Evolutionary conservation across 2,888 invertebrate genomes (phyloP), one percentile per base, ranked within the genome.

Genomic region (Neoaliturus tenellus): DNA sequence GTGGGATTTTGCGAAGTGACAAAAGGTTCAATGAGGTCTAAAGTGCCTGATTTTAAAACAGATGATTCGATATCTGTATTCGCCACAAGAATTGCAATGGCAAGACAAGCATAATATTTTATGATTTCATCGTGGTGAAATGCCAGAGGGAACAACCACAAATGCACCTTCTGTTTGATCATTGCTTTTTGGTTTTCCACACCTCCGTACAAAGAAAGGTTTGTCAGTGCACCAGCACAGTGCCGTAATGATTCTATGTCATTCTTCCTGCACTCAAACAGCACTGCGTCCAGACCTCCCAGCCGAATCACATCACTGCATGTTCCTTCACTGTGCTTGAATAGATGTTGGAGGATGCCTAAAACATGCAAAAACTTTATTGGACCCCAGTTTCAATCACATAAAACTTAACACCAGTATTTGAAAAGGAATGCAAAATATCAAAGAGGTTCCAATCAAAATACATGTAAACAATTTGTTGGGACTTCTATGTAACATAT

Each of bases 61-160:
- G 97, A 97, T 0, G 98, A 97, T 92, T 99, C 99, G 87, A 99
- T 97, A 92, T 99, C 99, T 89, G 98, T 98, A 90, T 99, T 99
- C 12, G 98, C 98, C 31, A 98, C 98, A 86, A 99, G 92, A 35
- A 98, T 98, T 5, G 99, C 98, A 87, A 99, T 99, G 39, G 99
- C 99, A 89, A 99, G 92, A 90, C 99, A 99, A 14, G 99, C 99
- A 90, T 99, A 99, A 91, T 99, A 99, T 91, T 98, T 98, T 85
- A 98, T 98, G 88, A 98, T 97, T 89, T 99, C 99, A 89, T 99
- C 99, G 88, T 95, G 95, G 90, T 98, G 98, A 90, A 98, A 99
- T 23, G 99, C 99, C 87, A 99, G 91, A 0, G 99, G 98, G 90
- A 99, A 99, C 85, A 99, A 91, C 99, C 99, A 99, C 94, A 97